These are phyloP conservation scores for Electrophaes corylata DNA, from an alignment of 2,888 invertebrate genomes.

Conservation along the genomic window DNA sequence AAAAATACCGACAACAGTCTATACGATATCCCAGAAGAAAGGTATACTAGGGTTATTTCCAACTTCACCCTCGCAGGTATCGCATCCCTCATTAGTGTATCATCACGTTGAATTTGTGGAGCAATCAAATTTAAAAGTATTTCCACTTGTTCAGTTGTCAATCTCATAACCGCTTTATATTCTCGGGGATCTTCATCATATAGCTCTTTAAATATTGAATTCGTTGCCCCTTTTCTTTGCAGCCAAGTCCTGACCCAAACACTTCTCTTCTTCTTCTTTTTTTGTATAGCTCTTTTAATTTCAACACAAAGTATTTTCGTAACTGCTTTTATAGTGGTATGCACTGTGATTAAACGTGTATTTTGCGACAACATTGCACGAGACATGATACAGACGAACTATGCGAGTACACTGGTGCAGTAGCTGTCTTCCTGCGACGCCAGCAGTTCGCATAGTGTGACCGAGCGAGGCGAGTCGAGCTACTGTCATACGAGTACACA, in stretches of 20 bases:
- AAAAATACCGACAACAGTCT: conserved; percentile 27
- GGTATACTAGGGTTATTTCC: conserved; percentile 26
- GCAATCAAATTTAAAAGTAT: conserved; percentile 29
- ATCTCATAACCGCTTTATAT: conserved; percentile 26
- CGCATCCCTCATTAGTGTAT: conserved; percentile 29
- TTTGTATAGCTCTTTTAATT: conserved; percentile 26
- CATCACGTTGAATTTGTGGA: conserved; percentile 30
- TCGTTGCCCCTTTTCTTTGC: conserved; percentile 28
- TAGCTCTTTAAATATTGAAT: conserved; percentile 33
- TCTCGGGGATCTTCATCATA: conserved; percentile 31
- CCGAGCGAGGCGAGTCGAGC: conserved; percentile 27
- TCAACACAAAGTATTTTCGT: conserved; percentile 29
- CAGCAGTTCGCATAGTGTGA: conserved; percentile 27
- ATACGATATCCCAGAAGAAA: conserved; percentile 28
- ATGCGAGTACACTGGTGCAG: conserved; percentile 24
- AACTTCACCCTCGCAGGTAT: conserved; percentile 28
- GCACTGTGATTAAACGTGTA: conserved; percentile 21
- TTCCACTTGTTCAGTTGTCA: conserved; percentile 32
- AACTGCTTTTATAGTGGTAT: conserved; percentile 12
- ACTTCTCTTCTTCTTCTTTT: conserved; percentile 28
- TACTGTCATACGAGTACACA: conserved; percentile 31
- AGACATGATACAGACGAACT: conserved; percentile 18
- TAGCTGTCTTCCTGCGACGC: conserved; percentile 23
- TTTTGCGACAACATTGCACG: conserved; percentile 28
- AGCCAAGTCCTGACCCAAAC: conserved; percentile 29